phyloP scores from a whole-genome alignment of 2,888 invertebrate species.

The Barypeithes pellucidus region DNA sequence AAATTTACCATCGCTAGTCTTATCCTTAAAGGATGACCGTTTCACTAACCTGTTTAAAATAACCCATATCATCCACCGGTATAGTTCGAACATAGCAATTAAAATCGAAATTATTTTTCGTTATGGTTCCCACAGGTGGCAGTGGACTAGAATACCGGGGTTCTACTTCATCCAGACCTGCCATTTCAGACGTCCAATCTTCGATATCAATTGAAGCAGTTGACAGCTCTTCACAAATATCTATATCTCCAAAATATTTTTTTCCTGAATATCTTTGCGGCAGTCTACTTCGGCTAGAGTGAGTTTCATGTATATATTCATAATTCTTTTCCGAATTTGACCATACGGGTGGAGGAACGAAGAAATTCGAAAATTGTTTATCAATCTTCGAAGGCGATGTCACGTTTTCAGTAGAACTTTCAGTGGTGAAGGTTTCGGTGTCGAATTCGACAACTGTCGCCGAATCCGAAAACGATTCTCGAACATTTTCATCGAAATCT shows the following conservation, averaged over 20 bases:
- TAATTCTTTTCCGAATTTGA: constrained; percentile 14
- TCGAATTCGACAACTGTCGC: constrained; percentile 56
- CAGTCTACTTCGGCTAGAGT: neutral
- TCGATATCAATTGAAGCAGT: constrained; percentile 63
- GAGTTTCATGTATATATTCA: neutral
- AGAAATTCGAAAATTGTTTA: constrained; percentile 60
- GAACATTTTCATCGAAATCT: constrained; percentile 63
- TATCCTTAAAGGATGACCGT: too few species aligned
- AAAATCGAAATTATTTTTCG: constrained; percentile 65
- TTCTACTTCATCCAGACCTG: constrained; percentile 55
- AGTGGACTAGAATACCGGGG: constrained; percentile 49
- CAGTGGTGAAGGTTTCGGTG: constrained; percentile 59
- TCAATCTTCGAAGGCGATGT: constrained; percentile 8
- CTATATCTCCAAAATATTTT: constrained; percentile 59
- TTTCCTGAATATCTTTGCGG: neutral
- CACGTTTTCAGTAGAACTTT: constrained; percentile 49
- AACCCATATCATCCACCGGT: constrained; percentile 59
- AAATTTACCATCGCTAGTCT: too few species aligned
- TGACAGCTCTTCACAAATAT: constrained; percentile 63
- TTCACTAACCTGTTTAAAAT: constrained; percentile 55
- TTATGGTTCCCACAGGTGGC: constrained; percentile 64
- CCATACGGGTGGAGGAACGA: constrained; percentile 59
- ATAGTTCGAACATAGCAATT: constrained; percentile 64
- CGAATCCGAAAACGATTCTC: constrained; percentile 50
- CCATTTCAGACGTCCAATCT: constrained; percentile 59